phyloP scores from a whole-genome alignment of 2,113 vertebrate genomes.

The Ancistrus triradiatus region DNA sequence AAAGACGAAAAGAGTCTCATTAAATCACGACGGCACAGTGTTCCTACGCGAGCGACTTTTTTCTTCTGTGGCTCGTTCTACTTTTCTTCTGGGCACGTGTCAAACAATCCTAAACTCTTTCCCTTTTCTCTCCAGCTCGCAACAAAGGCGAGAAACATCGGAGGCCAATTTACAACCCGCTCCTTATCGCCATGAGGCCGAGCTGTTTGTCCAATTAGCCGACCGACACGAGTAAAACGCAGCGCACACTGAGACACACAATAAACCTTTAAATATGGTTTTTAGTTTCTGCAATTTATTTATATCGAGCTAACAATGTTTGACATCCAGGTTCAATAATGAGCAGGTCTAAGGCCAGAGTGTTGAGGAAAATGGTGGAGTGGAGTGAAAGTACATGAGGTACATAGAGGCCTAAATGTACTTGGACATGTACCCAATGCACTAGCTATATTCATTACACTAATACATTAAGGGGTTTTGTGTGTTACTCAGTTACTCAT shows the following conservation, averaged over 20 bases:
- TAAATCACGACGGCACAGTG: constrained; percentile 77
- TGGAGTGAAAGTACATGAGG: too few relatives aligned
- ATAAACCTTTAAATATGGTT: neutral
- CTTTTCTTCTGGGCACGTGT: constrained; percentile 48
- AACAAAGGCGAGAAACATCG: constrained; percentile 10
- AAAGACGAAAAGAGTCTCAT: constrained; percentile 71
- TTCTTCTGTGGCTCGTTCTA: constrained; percentile 65
- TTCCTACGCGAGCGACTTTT: constrained; percentile 59
- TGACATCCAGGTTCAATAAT: too few relatives aligned
- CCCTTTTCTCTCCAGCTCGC: neutral
- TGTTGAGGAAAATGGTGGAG: too few relatives aligned
- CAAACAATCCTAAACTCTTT: constrained; percentile 46
- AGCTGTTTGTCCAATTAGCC: neutral
- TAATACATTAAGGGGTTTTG: too few relatives aligned
- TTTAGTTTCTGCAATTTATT: neutral
- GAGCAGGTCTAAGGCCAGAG: too few relatives aligned
- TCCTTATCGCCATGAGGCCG: constrained; percentile 41
- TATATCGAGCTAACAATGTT: too few relatives aligned
- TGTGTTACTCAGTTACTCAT: too few relatives aligned
- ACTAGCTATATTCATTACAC: too few relatives aligned
- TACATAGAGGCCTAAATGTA: too few relatives aligned
- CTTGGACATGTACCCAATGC: too few relatives aligned
- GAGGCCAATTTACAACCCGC: constrained; percentile 57
- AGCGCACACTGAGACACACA: neutral
- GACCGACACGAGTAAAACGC: neutral